phyloP scores from a whole-genome alignment of 1,140 invertebrate species.

The Bombus balteatus region DNA sequence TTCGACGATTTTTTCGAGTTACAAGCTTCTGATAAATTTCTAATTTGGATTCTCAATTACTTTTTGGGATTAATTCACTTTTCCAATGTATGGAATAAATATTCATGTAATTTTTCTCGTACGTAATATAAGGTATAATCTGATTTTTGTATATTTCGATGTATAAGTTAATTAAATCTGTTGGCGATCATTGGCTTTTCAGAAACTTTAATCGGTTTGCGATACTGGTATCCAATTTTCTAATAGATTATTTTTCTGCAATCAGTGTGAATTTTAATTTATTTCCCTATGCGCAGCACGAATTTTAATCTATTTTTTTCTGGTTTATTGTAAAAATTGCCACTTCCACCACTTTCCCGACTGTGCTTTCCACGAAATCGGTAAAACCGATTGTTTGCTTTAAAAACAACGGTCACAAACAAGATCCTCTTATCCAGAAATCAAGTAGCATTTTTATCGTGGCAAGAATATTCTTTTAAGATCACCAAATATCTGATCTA shows the following conservation, averaged over 20 bases:
- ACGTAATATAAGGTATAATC: background rate
- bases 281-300: background rate
- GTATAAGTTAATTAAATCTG: background rate
- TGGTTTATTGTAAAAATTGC: background rate
- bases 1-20: no score
- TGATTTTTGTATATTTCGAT: background rate
- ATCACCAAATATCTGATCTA: background rate
- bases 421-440: no score
- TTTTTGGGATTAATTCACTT: no score
- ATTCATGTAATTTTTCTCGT: no score
- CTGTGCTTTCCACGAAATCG: background rate
- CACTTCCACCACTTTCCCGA: no score
- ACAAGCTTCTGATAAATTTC: background rate
- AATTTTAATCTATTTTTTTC: no score
- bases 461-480: background rate
- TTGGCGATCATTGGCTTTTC: background rate
- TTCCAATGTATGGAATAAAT: no score
- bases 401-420: accelerated
- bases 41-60: background rate
- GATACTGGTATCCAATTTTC: background rate
- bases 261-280: background rate
- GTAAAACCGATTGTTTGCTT: background rate
- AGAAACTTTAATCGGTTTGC: background rate
- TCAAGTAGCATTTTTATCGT: no score
- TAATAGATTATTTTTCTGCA: background rate